Conservation (phyloP, 1,140 invertebrate genomes). For the Drosophila arizonae region DNA sequence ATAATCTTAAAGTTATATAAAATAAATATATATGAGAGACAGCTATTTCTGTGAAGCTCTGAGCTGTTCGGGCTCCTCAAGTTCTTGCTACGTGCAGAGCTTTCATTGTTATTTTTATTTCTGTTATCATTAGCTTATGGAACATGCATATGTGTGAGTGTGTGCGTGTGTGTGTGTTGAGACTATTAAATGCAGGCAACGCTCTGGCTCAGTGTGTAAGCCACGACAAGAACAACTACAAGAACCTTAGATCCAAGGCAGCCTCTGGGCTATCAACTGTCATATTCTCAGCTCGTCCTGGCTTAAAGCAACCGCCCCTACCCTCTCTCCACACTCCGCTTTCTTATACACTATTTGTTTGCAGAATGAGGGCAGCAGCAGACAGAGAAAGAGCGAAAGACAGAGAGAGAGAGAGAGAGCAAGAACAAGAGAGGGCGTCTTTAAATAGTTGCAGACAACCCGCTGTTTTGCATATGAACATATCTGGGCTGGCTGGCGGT, state of each 20-base stretch:
- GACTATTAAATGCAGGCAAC: slow-evolving; percentile 34
- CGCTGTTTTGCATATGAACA: slow-evolving; percentile 52
- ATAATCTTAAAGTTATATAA: slow-evolving; percentile 50
- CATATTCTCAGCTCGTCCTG: slow-evolving; percentile 23
- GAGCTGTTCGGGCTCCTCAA: neutral
- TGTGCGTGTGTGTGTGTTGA: slow-evolving; percentile 37
- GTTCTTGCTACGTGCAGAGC: slow-evolving; percentile 46
- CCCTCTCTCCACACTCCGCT: neutral
- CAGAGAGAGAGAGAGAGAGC: slow-evolving; percentile 1
- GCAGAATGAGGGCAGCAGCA: slow-evolving; percentile 57
- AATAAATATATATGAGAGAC: neutral
- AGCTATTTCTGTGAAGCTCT: neutral
- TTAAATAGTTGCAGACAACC: slow-evolving; percentile 62
- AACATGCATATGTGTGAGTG: neutral
- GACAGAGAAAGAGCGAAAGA: neutral
- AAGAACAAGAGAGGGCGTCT: slow-evolving; percentile 31
- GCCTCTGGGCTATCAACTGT: slow-evolving; percentile 22
- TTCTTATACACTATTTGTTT: neutral
- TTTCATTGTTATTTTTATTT: slow-evolving; percentile 36
- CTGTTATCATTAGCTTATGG: slow-evolving; percentile 41
- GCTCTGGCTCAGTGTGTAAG: slow-evolving; percentile 14
- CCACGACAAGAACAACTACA: neutral
- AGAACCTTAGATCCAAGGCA: slow-evolving; percentile 18
- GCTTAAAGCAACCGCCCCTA: slow-evolving; percentile 22
- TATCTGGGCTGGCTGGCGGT: neutral